Conservation (phyloP, 2,888 invertebrate genomes). For the Philopedon plagiatum region DNA sequence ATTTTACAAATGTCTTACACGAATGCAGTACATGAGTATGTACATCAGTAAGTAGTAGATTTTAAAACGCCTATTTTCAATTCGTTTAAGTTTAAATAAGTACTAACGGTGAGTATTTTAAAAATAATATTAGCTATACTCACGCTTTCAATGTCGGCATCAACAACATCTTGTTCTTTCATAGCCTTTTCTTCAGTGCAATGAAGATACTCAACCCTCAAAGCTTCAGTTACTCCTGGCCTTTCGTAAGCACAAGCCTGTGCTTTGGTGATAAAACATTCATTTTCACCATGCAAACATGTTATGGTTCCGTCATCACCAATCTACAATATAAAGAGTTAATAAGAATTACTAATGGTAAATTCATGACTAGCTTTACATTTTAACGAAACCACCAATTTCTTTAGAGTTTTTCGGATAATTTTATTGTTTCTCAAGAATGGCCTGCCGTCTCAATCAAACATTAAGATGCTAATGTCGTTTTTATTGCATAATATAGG, state of each 20-base stretch:
- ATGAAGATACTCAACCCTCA: conserved; percentile 7
- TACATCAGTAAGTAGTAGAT: too few species aligned
- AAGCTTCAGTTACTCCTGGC: conserved; percentile 4
- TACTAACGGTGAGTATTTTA: neutral
- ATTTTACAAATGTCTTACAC: too few species aligned
- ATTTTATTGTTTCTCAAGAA: too few species aligned
- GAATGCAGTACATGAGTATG: too few species aligned
- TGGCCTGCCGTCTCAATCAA: too few species aligned
- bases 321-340: neutral
- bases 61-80: too few species aligned
- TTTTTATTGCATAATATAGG: neutral
- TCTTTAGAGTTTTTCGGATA: too few species aligned
- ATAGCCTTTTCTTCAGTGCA: conserved; percentile 5
- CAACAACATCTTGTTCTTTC: neutral
- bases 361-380: neutral
- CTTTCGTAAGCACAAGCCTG: conserved; percentile 14
- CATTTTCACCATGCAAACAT: conserved; percentile 22
- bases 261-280: conserved; percentile 22
- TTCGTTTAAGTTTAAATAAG: too few species aligned
- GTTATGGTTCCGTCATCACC: neutral
- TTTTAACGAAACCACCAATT: too few species aligned
- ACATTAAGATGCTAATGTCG: too few species aligned
- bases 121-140: neutral
- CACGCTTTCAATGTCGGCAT: conserved; percentile 8
- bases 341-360: neutral